Evolutionary conservation across 2,113 vertebrate species (phyloP), one percentile per base, ranked within the genome.

Genomic region (Garra rufa): DNA sequence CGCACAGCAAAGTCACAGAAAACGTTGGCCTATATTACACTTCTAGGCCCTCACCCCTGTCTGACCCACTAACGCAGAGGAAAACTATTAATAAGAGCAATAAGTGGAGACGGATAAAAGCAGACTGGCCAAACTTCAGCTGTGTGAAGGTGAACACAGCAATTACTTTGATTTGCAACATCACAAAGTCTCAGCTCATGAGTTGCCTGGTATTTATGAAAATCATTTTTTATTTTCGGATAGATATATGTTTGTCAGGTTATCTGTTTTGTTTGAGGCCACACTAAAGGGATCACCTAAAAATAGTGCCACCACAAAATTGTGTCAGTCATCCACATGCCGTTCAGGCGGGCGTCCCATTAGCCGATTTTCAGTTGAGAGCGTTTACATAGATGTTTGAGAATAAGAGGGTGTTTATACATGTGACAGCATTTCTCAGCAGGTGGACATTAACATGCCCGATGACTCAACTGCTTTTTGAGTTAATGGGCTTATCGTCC

Each of bases 11-110:
- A 87, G 87, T 88, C 85, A 80, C 61, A 85, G 78, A 83, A 87
- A 80, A 84, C 81, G 44, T 30, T 88, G 87, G 75, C 89, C 89
- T 86, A 89, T 73, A 86, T 87, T 63, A 83, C 19, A 65, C 52
- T 75, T 83, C 76, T 46, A 79, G 55, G 55, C 55, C 38, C 41
- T 90, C 75, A 86, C 81, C 83, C 63, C 59, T 63, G 79, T 83
- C 69, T 74, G 80, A 76, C 71, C 89, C 76, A 85, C n/a, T 67
- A 85, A 86, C 63, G 44, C 59, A 38, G 78, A 85, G 38, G 28
- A 48, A 76, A 84, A 69, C 67, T 80, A 28, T 44, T 26, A 83
- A 85, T 76, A 75, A 34, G 55, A 69, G 48, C 34, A 85, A 55
- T 46, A 63, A 63, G 21, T 73, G 7, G 70, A 30, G 50, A 76